phyloP scores from a whole-genome alignment of 2,113 vertebrate species.

The Hydrochoerus hydrochaeris region DNA sequence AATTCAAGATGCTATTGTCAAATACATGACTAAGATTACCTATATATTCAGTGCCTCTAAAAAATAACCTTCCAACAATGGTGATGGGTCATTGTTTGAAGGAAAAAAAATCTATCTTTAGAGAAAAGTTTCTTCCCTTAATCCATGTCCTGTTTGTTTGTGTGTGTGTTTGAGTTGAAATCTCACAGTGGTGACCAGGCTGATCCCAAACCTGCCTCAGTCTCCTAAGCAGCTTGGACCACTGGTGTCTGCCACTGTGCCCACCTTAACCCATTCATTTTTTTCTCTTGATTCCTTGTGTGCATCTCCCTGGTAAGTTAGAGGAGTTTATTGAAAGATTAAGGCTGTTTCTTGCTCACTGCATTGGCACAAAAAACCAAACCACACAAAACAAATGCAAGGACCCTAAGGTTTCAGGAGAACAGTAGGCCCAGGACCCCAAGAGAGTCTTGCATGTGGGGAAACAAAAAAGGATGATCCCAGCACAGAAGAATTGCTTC shows the following conservation, averaged over 20 bases:
- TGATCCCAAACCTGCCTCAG: not conserved
- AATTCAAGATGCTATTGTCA: conserved; percentile 3
- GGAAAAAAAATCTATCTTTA: not conserved
- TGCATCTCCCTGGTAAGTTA: not conserved
- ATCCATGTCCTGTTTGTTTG: not conserved
- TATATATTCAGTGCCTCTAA: not conserved
- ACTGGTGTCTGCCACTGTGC: not conserved
- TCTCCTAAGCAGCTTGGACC: not conserved
- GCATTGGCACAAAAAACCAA: not conserved
- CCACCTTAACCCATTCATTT: not conserved
- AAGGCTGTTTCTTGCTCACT: not conserved
- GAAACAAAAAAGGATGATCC: not conserved
- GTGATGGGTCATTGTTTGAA: not conserved
- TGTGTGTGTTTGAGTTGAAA: not conserved
- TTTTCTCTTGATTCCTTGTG: not conserved
- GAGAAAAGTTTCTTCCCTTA: not conserved
- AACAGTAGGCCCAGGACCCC: not conserved
- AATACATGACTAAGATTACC: conserved; percentile 16
- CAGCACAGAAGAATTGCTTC: not conserved
- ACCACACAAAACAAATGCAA: not conserved
- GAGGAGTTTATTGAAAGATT: not conserved
- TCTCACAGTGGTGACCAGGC: not conserved
- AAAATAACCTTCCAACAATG: not conserved
- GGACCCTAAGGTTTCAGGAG: too few relatives aligned
- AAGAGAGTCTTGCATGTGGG: not conserved